phyloP scores from a whole-genome alignment of 2,113 vertebrate genomes.

The Sorex araneus region DNA sequence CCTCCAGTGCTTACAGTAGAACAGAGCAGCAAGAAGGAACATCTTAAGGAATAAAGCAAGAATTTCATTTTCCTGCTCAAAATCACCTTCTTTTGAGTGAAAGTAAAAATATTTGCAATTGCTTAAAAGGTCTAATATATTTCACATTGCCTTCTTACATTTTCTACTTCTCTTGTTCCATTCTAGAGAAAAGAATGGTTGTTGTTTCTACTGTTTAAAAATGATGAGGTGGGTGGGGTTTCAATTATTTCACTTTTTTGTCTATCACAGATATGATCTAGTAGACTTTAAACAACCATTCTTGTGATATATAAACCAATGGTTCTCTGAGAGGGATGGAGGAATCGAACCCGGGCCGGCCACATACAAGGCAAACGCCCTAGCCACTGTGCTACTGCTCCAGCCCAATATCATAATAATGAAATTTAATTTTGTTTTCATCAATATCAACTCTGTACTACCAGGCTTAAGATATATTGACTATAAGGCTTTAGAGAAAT shows the following conservation, averaged over 20 bases:
- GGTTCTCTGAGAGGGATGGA: too few relatives aligned
- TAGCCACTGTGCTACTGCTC: too few relatives aligned
- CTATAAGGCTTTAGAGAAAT: neutral
- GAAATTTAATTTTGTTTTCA: constrained; percentile 4
- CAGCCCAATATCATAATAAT: neutral
- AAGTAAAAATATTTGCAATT: neutral
- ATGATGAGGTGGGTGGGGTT: too few relatives aligned
- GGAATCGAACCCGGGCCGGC: too few relatives aligned
- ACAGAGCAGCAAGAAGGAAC: too few relatives aligned
- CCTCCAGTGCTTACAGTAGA: neutral
- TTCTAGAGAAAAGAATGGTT: neutral
- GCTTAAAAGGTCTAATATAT: neutral
- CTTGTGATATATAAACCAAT: neutral
- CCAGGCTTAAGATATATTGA: neutral
- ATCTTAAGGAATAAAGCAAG: too few relatives aligned
- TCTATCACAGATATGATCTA: neutral
- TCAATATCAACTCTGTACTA: neutral
- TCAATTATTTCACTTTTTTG: neutral
- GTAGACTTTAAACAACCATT: neutral
- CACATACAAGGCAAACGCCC: too few relatives aligned
- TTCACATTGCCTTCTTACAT: neutral
- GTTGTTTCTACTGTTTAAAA: neutral
- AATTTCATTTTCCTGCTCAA: too few relatives aligned
- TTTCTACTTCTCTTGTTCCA: neutral
- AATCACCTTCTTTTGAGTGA: too few relatives aligned